Base-by-base conservation (phyloP, 2,888 invertebrate species). In the Ophion costatus region DNA sequence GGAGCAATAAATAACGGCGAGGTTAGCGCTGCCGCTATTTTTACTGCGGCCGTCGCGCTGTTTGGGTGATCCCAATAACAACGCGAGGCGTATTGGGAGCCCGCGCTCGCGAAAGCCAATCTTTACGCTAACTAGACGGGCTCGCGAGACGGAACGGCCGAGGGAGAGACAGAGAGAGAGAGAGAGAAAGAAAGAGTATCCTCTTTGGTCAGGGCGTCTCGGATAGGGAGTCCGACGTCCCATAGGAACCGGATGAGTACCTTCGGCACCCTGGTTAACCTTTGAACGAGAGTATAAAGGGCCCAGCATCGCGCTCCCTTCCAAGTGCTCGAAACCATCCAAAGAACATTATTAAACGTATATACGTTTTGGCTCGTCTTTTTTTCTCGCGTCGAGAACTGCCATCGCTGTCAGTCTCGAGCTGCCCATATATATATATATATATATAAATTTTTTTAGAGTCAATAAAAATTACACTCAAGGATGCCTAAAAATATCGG, bases 1-100 rank as follows among this genome's bases (percentile, higher is more conserved):
- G 87, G 88, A 89, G 91, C 90, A 92, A 92, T 93, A 93, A 93
- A 93, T 93, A 93, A 93, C 93, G 92, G 91, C 90, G 92, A 91
- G 92, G 92, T 93, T 93, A 92, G 93, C 76, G 82, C 90, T 90
- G 91, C 85, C 80, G 81, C 85, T 87, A 93, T 93, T 93, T 45
- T 93, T 93, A 93, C 92, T 91, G 91, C 93, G 90, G 87, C 86
- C 89, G 89, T 88, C 86, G 88, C 90, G 87, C 87, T 89, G 87
- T 88, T 88, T 90, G 89, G 91, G 90, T 91, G 92, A 91, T 92
- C 91, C 92, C 90, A 92, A 93, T 93, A 93, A 91, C 90, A 89
- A 89, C 86, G 89, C 45, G 45, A 45, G 45, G 45, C 45, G 45
- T 45, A 45, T 45, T 45, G 45, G 45, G 45, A 45, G 90, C 87